Percentiles rank a stretch among this genome's conserved stretches.
Evolutionary conservation across 2,888 invertebrate species (phyloP).

Genomic region (Ctenicera cuprea): DNA sequence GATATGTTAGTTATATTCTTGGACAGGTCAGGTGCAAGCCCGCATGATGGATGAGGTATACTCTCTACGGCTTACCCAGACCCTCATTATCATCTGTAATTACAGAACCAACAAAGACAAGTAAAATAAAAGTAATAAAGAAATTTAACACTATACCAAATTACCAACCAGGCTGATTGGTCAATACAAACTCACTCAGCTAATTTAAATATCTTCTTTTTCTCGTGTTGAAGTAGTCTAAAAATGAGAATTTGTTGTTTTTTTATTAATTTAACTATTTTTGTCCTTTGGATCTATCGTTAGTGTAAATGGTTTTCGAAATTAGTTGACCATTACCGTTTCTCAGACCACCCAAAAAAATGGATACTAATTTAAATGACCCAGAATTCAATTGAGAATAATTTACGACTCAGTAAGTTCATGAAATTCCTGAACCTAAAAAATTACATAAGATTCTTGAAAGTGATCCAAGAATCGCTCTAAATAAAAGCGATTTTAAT

Average conservation of each 20-base stretch:
- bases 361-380: neutral
- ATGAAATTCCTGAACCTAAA: neutral
- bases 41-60: slow-evolving; percentile 49
- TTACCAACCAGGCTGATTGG: neutral
- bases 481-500: slow-evolving; percentile 2
- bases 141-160: neutral
- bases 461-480: slow-evolving; percentile 8
- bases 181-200: neutral
- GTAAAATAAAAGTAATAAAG: slow-evolving; percentile 10
- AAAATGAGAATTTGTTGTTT: too few species aligned
- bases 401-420: neutral
- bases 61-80: slow-evolving; percentile 15
- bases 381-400: neutral
- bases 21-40: slow-evolving; percentile 51
- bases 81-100: slow-evolving; percentile 49
- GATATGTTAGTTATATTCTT: slow-evolving; percentile 42
- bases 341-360: too few species aligned
- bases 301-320: too few species aligned
- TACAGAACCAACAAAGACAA: slow-evolving; percentile 36
- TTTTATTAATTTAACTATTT: too few species aligned
- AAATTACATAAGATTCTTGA: neutral
- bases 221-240: too few species aligned
- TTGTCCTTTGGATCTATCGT: too few species aligned
- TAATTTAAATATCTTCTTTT: neutral
- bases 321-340: too few species aligned